Evolutionary conservation across 2,113 vertebrate species (phyloP), one percentile per base, ranked within the genome.

Genomic region (Tragulus kanchil): DNA sequence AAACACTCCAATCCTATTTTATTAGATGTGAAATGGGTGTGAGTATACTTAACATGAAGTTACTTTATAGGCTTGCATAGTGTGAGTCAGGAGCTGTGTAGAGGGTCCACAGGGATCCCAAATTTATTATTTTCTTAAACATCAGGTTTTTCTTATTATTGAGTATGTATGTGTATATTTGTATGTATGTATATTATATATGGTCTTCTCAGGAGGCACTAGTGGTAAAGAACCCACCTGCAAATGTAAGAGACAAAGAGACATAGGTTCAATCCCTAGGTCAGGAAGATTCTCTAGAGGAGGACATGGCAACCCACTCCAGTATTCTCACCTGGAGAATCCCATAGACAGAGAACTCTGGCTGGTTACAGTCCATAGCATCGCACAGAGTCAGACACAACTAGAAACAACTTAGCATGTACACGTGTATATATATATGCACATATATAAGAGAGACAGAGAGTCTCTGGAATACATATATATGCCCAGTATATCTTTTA

Each of bases 11-110:
- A 19, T 56, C 65, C 19, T 21, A 3, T 54, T 90, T 90, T 67
- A 59, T 62, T 94, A 90, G 73, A 93, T 95, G 42, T 92, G 50
- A 92, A 89, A 67, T 85, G 62, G n/a, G 28, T 64, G 2, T 62
- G 93, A 67, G 89, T 69, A 78, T 21, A 81, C 13, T 31, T 62
- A 54, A 85, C 71, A 17, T 50, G 26, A 86, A 73, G 56, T 82
- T 90, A 82, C 81, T 73, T 69, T 61, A 93, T 10, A 81, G 54
- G 54, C 71, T 90, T 93, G 50, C 65, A 42, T 23, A 45, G 88
- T 50, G 48, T 36, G 52, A 96, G 77, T 85, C 52, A 83, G 88
- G 54, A 89, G 89, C 62, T 52, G 65, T 81, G 48, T 59, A 54
- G 17, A 93, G 36, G 64, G 82, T 48, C 79, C 65, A 64, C 10